Evolutionary conservation across 2,888 invertebrate species (phyloP).

Genomic region (Ischnura elegans): DNA sequence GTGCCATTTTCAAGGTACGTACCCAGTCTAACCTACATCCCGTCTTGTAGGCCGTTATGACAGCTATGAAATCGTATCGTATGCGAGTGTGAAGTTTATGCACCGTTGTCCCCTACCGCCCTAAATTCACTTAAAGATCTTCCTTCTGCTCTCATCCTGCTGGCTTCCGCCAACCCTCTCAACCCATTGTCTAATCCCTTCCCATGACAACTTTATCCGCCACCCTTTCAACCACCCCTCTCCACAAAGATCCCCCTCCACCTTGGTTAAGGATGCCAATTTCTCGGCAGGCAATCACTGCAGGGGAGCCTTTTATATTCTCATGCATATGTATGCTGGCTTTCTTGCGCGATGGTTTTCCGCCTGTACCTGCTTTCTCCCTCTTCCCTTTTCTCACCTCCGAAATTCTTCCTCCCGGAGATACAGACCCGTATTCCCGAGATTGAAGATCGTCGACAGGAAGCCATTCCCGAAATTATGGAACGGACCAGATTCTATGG

Average conservation of each 20-base stretch:
- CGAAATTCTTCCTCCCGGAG: no score
- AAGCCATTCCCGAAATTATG: no score
- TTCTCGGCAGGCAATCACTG: slow-evolving; percentile 61
- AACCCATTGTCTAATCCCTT: not conserved
- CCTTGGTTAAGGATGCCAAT: slow-evolving; percentile 53
- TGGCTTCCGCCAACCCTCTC: not conserved
- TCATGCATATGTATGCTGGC: slow-evolving; percentile 63
- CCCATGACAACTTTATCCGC: not conserved
- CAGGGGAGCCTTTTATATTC: slow-evolving; percentile 57
- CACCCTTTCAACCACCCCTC: not conserved
- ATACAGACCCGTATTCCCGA: no score
- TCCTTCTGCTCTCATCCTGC: not conserved
- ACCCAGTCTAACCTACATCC: no score
- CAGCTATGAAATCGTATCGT: no score
- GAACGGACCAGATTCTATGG: no score
- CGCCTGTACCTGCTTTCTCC: not conserved
- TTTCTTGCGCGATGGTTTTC: slow-evolving; percentile 57
- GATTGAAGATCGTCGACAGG: no score
- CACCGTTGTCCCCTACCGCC: not conserved
- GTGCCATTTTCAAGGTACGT: no score
- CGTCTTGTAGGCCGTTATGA: no score
- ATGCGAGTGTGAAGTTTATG: no score
- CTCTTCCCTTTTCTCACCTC: not conserved
- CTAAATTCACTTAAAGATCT: not conserved
- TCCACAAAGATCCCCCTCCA: not conserved